phyloP scores from a whole-genome alignment of 2,113 vertebrate genomes.

The Monopterus albus region DNA sequence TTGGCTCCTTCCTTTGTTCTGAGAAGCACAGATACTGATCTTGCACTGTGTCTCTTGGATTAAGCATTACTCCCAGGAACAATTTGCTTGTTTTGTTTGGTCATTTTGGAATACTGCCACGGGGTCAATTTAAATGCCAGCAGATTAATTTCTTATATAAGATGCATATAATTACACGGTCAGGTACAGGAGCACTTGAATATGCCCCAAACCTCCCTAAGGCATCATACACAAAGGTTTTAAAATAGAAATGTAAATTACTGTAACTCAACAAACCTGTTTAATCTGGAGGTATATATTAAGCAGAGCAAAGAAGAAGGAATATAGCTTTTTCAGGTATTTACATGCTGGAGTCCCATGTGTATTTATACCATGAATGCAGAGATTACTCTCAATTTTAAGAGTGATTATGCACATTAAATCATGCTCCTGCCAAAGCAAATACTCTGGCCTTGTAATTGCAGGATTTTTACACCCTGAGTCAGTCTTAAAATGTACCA shows the following conservation, averaged over 20 bases:
- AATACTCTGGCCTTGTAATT: slow-evolving; percentile 20
- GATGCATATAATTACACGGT: slow-evolving; percentile 52
- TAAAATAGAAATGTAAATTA: slow-evolving; percentile 38
- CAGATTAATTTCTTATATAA: slow-evolving; percentile 46
- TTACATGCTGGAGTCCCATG: slow-evolving; percentile 3
- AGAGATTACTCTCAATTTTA: slow-evolving; percentile 54
- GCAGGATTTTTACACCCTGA: slow-evolving; percentile 42
- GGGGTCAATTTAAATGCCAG: slow-evolving; percentile 43
- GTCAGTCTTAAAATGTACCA: slow-evolving; percentile 17
- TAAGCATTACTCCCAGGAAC: slow-evolving; percentile 43
- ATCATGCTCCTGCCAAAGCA: slow-evolving; percentile 33
- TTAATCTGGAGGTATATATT: slow-evolving; percentile 27
- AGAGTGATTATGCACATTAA: slow-evolving; percentile 52
- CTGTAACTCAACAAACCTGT: not conserved
- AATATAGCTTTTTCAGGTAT: slow-evolving; percentile 21
- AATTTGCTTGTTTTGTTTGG: slow-evolving; percentile 51
- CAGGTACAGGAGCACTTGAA: slow-evolving; percentile 46
- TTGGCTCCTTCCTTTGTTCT: slow-evolving; percentile 8
- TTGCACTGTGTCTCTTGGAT: slow-evolving; percentile 30
- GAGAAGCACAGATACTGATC: slow-evolving; percentile 51
- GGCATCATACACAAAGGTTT: slow-evolving; percentile 29
- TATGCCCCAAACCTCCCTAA: not conserved
- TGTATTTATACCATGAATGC: slow-evolving; percentile 37
- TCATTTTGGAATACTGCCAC: slow-evolving; percentile 41
- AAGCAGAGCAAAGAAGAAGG: slow-evolving; percentile 12